Base-by-base conservation (phyloP, 2,797 vertebrate genomes). In the Parotocinclus haroldoi region DNA sequence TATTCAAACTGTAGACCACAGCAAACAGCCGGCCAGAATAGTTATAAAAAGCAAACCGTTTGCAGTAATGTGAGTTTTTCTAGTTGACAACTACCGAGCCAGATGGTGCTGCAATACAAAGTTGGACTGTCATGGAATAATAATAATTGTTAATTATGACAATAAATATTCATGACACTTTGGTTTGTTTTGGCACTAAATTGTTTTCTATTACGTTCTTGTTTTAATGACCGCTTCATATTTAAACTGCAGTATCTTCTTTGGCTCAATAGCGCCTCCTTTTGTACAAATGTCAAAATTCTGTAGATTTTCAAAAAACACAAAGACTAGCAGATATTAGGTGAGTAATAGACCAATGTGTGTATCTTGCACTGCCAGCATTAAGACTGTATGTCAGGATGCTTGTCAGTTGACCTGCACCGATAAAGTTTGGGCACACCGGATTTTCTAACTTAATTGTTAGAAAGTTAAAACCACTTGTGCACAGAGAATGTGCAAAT, bases 191-290 rank as follows among this genome's bases (percentile, higher is more conserved):
- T 10, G 58, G 12, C 4, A 1, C 40, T 58, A 52, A 9, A 11
- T 10, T 42, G 27, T 18, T 10, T 18, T 54, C 51, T 48, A 12
- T 52, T 17, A 59, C 46, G 13, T 8, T 48, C 46, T 50, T n/a
- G 17, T 37, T 49, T 61, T 38, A 12, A 16, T 9, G 9, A 9
- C 10, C n/a, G n/a, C n/a, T n/a, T n/a, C n/a, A 8, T 59, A 9
- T 45, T 9, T 58, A 11, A 8, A 9, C 40, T 11, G 14, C 4
- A 9, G 7, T 7, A 19, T 37, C 9, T 17, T 6, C 4, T 71
- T 55, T 82, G 80, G 81, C 71, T 76, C 79, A 84, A 86, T 78
- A 79, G 79, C 79, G 78, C 80, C 81, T 83, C 76, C 83, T 87
- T 80, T 85, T 87, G 85, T 27, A 27, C 27, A 27, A 27, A 27